Evolutionary conservation across 2,113 vertebrate species (phyloP).

Genomic region (Phaethon lepturus): DNA sequence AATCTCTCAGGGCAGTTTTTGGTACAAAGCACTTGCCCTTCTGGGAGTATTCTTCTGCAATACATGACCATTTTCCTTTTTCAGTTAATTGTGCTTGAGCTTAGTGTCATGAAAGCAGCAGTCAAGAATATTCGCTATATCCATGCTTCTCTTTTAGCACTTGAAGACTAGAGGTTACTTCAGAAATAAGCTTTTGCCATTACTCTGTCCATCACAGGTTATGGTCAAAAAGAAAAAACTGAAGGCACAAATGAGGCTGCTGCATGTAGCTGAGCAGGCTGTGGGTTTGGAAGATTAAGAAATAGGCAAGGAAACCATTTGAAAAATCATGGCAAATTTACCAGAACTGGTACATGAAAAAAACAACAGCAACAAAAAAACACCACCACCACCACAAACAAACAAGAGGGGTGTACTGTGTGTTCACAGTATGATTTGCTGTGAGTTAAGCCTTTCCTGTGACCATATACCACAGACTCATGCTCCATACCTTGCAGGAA

Average conservation of each 20-base stretch:
- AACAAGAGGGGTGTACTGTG: rapidly evolving
- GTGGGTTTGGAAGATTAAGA: not conserved
- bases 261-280: not conserved
- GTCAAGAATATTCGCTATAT: not conserved
- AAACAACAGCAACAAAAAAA: not conserved
- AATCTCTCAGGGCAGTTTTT: not conserved
- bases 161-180: not conserved
- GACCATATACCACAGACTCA: not conserved
- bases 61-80: not conserved
- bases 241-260: not conserved
- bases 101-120: not conserved
- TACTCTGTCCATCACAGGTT: not conserved
- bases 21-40: not conserved
- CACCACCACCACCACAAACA: not conserved
- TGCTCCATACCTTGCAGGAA: not conserved
- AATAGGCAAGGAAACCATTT: not conserved
- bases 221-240: not conserved
- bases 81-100: not conserved
- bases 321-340: not conserved
- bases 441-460: not conserved
- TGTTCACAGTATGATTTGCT: not conserved
- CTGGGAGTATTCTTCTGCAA: not conserved
- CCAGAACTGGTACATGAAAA: not conserved
- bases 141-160: not conserved
- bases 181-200: not conserved